A percentile compares a stretch with the other conserved stretches of the same genome.
phyloP scores from a whole-genome alignment of 2,797 vertebrate genomes.

The Loriculus beryllinus region DNA sequence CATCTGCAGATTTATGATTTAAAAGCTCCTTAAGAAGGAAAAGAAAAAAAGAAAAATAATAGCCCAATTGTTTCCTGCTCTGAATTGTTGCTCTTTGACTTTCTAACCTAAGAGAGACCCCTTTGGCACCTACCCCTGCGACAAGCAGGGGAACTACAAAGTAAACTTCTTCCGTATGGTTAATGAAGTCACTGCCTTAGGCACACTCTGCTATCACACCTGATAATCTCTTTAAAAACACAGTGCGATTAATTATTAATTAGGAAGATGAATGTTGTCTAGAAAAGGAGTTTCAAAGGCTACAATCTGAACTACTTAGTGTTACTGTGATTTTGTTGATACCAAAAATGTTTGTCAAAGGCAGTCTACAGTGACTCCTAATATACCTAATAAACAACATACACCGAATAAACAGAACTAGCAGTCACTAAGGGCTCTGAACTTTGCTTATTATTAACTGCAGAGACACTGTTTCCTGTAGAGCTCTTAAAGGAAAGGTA shows the following conservation, averaged over 20 bases:
- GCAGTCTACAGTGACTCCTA: constrained; percentile 34
- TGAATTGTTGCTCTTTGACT: constrained; percentile 71
- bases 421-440: neutral
- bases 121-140: constrained; percentile 45
- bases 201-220: constrained; percentile 71
- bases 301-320: constrained; percentile 21
- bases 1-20: constrained; percentile 58
- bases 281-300: constrained; percentile 64
- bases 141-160: constrained; percentile 61
- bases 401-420: neutral
- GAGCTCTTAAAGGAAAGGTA: neutral
- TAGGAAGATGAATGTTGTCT: constrained; percentile 72
- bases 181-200: constrained; percentile 72
- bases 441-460: neutral
- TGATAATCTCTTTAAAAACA: constrained; percentile 74
- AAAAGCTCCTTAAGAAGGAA: constrained; percentile 47
- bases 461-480: neutral
- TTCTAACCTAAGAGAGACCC: constrained; percentile 67
- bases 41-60: constrained; percentile 19
- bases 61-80: constrained; percentile 62
- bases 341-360: constrained; percentile 49
- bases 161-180: constrained; percentile 57
- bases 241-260: constrained; percentile 75
- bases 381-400: constrained; percentile 39
- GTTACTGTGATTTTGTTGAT: constrained; percentile 47